These are phyloP conservation scores for Papilio polytes DNA, from an alignment of 1,140 invertebrate genomes.

Conservation along the genomic window DNA sequence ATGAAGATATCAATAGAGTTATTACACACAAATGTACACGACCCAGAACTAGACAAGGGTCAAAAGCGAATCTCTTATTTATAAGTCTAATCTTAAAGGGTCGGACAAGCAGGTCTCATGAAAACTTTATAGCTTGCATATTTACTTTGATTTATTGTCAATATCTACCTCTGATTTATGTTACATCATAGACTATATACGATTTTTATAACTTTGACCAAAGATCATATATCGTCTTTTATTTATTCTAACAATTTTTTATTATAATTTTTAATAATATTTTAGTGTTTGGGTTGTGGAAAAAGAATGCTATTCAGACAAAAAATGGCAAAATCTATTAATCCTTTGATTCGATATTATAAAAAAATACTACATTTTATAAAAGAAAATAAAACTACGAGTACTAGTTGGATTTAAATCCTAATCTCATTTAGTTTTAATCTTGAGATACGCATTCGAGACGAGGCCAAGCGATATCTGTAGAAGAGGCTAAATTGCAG, in stretches of 20 bases:
- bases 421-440: slow-evolving; percentile 22
- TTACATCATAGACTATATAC: neutral
- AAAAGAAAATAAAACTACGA: neutral
- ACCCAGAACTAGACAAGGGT: slow-evolving; percentile 9
- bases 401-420: neutral
- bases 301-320: no score
- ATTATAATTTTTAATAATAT: no score
- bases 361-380: neutral
- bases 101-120: slow-evolving; percentile 5
- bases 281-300: no score
- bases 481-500: slow-evolving; percentile 24
- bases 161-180: neutral
- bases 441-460: slow-evolving; percentile 23
- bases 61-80: slow-evolving; percentile 10
- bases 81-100: slow-evolving; percentile 30
- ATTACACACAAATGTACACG: neutral
- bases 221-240: no score
- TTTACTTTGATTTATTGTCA: neutral
- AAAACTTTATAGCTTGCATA: slow-evolving; percentile 12
- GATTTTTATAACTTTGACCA: neutral
- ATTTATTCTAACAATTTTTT: no score
- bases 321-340: no score
- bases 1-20: neutral
- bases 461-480: slow-evolving; percentile 24
- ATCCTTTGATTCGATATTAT: neutral